These are phyloP conservation scores for Cyanoderma ruficeps DNA, from an alignment of 2,113 vertebrate species.

Conservation along the genomic window DNA sequence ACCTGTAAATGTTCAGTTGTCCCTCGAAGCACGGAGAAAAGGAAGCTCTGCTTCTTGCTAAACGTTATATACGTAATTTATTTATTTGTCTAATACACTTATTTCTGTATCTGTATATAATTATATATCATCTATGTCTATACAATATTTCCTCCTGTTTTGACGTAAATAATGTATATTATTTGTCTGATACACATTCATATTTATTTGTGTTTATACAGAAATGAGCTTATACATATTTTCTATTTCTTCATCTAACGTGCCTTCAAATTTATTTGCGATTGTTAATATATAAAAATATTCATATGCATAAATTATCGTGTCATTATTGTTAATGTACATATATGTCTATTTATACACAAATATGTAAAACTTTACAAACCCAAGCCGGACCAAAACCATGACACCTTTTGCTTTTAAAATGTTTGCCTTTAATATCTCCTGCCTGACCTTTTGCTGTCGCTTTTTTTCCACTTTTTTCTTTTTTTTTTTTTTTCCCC, in stretches of 20 bases:
- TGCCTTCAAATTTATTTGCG: background rate
- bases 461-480: background rate
- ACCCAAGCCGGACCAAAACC: background rate
- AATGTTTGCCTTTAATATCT: conserved; percentile 60
- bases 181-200: background rate
- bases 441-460: conserved; percentile 37
- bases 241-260: background rate
- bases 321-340: background rate
- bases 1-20: background rate
- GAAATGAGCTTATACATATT: background rate
- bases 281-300: background rate
- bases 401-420: background rate
- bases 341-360: background rate
- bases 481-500: background rate
- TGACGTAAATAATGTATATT: background rate
- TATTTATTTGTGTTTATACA: background rate
- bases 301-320: background rate
- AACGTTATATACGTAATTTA: background rate
- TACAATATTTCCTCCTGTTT: background rate
- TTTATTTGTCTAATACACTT: background rate
- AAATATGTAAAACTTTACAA: background rate
- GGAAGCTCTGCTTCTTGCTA: background rate
- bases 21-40: background rate
- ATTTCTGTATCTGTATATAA: background rate
- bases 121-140: background rate